Percentiles rank a stretch among this genome's conserved stretches.
These are phyloP conservation scores for Micrasema longulum DNA, from an alignment of 1,140 invertebrate species.

Conservation along the genomic window DNA sequence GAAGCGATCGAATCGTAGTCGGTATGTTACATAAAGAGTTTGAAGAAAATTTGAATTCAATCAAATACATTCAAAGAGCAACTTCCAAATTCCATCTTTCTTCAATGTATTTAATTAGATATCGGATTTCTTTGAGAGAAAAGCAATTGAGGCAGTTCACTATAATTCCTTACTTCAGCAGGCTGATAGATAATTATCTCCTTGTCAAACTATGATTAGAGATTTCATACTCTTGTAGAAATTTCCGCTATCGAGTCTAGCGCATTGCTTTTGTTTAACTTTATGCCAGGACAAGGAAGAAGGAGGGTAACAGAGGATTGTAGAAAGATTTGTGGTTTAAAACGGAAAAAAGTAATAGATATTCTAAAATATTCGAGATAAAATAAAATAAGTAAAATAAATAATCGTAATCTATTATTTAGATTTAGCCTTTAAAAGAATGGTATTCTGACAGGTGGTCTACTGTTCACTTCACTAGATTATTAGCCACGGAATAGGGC, in stretches of 20 bases:
- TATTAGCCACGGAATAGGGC: conserved; percentile 2
- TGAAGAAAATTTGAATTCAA: conserved; percentile 12
- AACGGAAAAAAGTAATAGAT: conserved; percentile 39
- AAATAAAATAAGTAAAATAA: conserved; percentile 46
- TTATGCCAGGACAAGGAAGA: background rate
- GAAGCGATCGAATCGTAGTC: conserved; percentile 2
- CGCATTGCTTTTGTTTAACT: conserved; percentile 7
- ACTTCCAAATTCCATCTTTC: conserved; percentile 54
- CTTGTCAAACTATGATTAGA: conserved; percentile 6
- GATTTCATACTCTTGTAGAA: conserved; percentile 35
- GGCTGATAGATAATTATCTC: conserved; percentile 11
- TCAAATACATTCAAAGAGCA: conserved; percentile 47
- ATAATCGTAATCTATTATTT: conserved; percentile 30
- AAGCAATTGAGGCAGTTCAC: background rate
- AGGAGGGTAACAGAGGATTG: background rate
- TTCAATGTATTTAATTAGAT: conserved; percentile 33
- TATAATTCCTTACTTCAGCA: conserved; percentile 28
- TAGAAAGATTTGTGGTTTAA: conserved; percentile 16
- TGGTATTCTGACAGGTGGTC: conserved; percentile 29
- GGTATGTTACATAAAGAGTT: background rate
- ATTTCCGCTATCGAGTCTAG: conserved; percentile 17
- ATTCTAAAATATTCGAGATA: conserved; percentile 48
- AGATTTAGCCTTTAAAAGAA: conserved; percentile 27
- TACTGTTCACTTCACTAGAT: conserved; percentile 3
- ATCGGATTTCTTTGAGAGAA: conserved; percentile 21